Conservation (phyloP, 2,797 vertebrate species). For the Lemur catta region DNA sequence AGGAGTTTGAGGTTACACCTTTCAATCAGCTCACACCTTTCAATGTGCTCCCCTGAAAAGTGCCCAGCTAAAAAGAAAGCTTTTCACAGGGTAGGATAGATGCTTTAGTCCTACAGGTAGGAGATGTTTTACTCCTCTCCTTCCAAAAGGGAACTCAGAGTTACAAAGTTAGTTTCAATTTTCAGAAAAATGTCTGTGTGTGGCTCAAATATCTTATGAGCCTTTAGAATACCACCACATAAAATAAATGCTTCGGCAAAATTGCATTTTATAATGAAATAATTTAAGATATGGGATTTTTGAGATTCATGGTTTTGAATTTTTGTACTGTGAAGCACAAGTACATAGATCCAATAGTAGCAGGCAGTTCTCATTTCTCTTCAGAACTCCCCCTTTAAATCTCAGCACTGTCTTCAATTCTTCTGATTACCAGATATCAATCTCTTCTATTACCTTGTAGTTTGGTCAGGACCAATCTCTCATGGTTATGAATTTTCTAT, state of each 20-base stretch:
- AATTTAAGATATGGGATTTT: slow-evolving; percentile 44
- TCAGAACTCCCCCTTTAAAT: not conserved
- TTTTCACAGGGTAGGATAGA: not conserved
- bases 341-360: not conserved
- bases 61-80: not conserved
- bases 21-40: not conserved
- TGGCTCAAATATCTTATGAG: slow-evolving; percentile 46
- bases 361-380: slow-evolving; percentile 11
- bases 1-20: not conserved
- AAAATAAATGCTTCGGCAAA: slow-evolving; percentile 48
- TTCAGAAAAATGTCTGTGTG: slow-evolving; percentile 29
- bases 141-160: not conserved
- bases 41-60: not conserved
- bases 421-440: not conserved
- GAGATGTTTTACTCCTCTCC: slow-evolving; percentile 3
- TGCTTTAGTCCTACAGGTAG: not conserved
- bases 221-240: slow-evolving; percentile 32
- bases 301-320: slow-evolving; percentile 41
- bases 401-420: not conserved
- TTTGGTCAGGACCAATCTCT: slow-evolving; percentile 15
- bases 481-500: slow-evolving; percentile 22
- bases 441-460: not conserved
- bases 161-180: slow-evolving; percentile 47
- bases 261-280: slow-evolving; percentile 47
- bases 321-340: not conserved